Evolutionary conservation across 1,140 invertebrate species (phyloP).

Genomic region (Cyclina sinensis): DNA sequence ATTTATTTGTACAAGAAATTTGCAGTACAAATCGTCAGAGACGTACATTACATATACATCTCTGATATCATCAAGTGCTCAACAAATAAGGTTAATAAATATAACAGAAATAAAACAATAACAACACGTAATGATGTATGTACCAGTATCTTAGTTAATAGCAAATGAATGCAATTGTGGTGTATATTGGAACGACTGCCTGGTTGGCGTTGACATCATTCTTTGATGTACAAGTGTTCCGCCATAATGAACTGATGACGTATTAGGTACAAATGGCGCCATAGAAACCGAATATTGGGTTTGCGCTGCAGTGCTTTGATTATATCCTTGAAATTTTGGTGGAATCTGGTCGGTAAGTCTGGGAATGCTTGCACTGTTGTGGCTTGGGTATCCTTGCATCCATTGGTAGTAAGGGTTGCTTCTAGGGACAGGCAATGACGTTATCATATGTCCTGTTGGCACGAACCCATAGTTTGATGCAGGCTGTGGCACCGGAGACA

Average conservation of each 20-base stretch:
- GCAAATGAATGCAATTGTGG: not conserved
- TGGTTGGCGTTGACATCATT: not conserved
- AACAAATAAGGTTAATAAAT: too few relatives aligned
- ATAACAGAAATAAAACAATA: too few relatives aligned
- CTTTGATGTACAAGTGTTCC: not conserved
- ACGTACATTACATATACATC: too few relatives aligned
- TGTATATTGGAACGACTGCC: not conserved
- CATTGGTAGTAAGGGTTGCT: slow-evolving; percentile 29
- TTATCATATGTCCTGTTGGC: slow-evolving; percentile 32
- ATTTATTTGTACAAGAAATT: too few relatives aligned
- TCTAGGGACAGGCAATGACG: slow-evolving; percentile 8
- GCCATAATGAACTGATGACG: not conserved
- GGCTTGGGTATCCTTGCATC: slow-evolving; percentile 41
- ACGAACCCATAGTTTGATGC: slow-evolving; percentile 34
- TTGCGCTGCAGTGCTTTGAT: not conserved
- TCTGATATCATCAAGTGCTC: too few relatives aligned
- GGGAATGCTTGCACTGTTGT: too few relatives aligned
- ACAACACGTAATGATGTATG: too few relatives aligned
- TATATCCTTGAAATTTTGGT: slow-evolving; percentile 5
- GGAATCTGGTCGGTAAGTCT: not conserved
- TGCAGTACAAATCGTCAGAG: too few relatives aligned
- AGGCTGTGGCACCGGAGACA: slow-evolving; percentile 29
- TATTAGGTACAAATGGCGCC: not conserved
- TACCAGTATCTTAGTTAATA: too few relatives aligned
- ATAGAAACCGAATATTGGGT: not conserved